phyloP scores from a whole-genome alignment of 2,113 vertebrate genomes.

The Dasypus novemcinctus region DNA sequence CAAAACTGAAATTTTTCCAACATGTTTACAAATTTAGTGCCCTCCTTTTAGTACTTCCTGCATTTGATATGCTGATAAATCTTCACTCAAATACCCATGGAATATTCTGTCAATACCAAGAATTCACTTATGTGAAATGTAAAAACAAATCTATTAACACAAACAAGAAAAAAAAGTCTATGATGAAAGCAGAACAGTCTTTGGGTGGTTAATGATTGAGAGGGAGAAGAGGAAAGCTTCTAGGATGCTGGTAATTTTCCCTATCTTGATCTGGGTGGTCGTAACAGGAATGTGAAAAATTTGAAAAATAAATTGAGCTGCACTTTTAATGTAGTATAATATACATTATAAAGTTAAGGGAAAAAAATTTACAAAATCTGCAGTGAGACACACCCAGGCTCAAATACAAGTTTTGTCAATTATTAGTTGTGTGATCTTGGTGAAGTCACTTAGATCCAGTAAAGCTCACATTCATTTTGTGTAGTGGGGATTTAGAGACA shows the following conservation, averaged over 20 bases:
- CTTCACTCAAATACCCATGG: neutral
- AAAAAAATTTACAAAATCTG: neutral
- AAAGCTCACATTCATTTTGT: neutral
- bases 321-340: neutral
- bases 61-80: neutral
- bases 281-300: neutral
- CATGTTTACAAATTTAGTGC: neutral
- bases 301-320: neutral
- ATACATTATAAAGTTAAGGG: neutral
- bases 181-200: neutral
- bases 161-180: neutral
- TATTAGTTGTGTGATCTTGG: neutral
- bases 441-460: neutral
- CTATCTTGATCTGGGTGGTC: neutral
- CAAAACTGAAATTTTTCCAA: neutral
- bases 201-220: neutral
- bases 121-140: neutral
- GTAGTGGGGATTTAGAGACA: neutral
- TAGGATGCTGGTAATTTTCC: neutral
- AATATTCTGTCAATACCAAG: neutral
- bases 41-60: neutral
- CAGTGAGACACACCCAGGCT: neutral
- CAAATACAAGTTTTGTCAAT: constrained; percentile 4
- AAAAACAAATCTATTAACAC: neutral
- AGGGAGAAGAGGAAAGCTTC: neutral